Conservation (phyloP, 2,113 vertebrate genomes). For the Poeciliopsis turrubarensis region DNA sequence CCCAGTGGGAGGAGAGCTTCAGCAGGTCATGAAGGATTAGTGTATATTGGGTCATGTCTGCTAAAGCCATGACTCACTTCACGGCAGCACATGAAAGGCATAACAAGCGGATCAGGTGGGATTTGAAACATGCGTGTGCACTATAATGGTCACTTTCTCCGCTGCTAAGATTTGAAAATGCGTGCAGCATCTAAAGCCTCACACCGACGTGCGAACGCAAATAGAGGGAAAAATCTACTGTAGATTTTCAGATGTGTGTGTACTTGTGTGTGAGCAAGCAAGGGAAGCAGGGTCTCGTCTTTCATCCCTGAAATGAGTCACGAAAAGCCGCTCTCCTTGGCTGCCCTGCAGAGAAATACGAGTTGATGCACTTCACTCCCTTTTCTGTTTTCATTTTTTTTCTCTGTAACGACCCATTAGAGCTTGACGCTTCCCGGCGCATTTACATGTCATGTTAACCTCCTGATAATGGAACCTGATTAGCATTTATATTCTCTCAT, state of each 20-base stretch:
- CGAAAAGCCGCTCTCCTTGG: conserved; percentile 46
- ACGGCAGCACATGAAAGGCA: conserved; percentile 13
- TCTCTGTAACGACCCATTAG: conserved; percentile 4
- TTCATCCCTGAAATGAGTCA: conserved; percentile 61
- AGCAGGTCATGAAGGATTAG: conserved; percentile 55
- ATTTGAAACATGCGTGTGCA: conserved; percentile 26
- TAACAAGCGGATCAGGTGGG: conserved; percentile 22
- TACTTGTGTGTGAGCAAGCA: conserved; percentile 35
- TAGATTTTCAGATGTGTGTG: conserved; percentile 22
- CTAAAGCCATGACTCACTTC: conserved; percentile 61
- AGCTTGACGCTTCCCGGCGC: not conserved
- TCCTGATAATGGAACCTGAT: not conserved
- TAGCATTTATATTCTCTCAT: not conserved
- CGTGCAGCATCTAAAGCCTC: conserved; percentile 3
- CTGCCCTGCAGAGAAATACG: conserved; percentile 26
- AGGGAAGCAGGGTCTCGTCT: conserved; percentile 25
- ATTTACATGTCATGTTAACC: not conserved
- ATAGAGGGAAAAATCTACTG: conserved; percentile 2
- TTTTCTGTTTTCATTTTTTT: conserved; percentile 6
- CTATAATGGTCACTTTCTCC: conserved; percentile 25
- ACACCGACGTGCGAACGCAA: conserved; percentile 4
- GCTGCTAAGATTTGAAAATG: conserved; percentile 29
- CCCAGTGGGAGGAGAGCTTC: conserved; percentile 30
- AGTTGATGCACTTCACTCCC: conserved; percentile 19
- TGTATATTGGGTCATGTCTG: conserved; percentile 35